Evolutionary conservation across 2,797 vertebrate species (phyloP).

Genomic region (Rhabdophis nuchalis): DNA sequence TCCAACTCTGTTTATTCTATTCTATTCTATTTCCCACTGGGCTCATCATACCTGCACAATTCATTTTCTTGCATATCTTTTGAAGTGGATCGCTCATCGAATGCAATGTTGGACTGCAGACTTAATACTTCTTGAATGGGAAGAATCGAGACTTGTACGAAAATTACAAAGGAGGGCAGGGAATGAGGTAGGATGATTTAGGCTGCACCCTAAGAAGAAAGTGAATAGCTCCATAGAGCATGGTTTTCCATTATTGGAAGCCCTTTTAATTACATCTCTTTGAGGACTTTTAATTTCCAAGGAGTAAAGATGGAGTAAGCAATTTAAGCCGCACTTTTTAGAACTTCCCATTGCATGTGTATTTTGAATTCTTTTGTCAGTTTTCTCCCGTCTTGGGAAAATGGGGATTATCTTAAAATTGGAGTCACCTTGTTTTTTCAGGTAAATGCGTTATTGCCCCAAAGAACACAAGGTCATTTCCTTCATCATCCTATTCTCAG

Average conservation of each 20-base stretch:
- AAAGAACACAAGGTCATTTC: neutral
- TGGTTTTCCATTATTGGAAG: slow-evolving; percentile 31
- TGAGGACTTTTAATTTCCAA: slow-evolving; percentile 8
- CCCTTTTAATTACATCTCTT: slow-evolving; percentile 30
- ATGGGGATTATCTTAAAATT: neutral
- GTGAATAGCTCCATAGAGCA: slow-evolving; percentile 33
- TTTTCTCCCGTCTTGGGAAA: neutral
- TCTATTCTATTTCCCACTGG: neutral
- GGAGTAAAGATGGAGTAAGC: neutral
- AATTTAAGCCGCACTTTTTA: neutral
- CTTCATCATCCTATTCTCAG: neutral
- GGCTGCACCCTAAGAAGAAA: slow-evolving; percentile 27
- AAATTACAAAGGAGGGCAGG: neutral
- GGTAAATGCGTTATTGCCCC: neutral
- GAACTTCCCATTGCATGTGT: neutral
- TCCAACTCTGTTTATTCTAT: too few relatives aligned
- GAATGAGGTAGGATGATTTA: neutral
- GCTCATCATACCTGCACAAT: neutral
- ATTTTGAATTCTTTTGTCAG: neutral
- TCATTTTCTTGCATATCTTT: neutral
- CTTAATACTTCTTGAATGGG: neutral
- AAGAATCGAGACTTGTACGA: neutral
- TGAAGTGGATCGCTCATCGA: neutral
- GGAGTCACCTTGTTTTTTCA: neutral
- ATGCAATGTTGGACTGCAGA: neutral